A percentile compares a stretch with the other conserved stretches of the same genome.
These are phyloP conservation scores for Schizopygopsis malacanthus DNA, from an alignment of 2,797 vertebrate species.

Conservation along the genomic window DNA sequence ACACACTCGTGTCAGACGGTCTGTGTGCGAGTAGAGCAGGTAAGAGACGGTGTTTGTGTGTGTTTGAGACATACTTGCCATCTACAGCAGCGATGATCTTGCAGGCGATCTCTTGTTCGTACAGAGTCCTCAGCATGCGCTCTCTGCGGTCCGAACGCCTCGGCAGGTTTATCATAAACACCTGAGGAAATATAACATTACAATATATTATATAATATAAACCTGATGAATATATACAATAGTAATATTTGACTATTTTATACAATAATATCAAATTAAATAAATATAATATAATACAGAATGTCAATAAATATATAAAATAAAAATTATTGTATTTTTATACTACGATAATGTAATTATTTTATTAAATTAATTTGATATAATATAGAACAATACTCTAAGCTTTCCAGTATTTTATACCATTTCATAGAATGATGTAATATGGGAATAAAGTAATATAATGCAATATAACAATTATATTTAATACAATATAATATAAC, in stretches of 20 bases:
- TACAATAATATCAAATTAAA: neutral
- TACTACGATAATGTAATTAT: too few species aligned
- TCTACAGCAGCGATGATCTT: constrained; percentile 88
- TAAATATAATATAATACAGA: neutral
- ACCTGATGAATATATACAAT: too few species aligned
- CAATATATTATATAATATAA: neutral
- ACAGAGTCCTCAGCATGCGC: constrained; percentile 84
- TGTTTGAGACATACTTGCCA: constrained; percentile 81
- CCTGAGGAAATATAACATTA: constrained; percentile 65
- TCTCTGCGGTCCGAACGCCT: constrained; percentile 83
- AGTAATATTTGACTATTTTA: too few species aligned
- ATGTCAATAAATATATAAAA: too few species aligned
- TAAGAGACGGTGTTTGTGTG: neutral
- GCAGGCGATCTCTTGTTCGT: constrained; percentile 81
- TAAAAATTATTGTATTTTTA: too few species aligned
- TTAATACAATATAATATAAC: too few species aligned
- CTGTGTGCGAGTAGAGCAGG: neutral
- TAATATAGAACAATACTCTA: too few species aligned
- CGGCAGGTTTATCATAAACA: constrained; percentile 91
- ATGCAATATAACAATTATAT: too few species aligned
- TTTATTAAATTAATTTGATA: too few species aligned
- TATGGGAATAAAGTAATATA: too few species aligned
- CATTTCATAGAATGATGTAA: too few species aligned
- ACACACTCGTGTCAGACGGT: neutral
- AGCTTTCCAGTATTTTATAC: too few species aligned